A percentile compares a stretch with the other conserved stretches of the same genome.
Conservation (phyloP, 2,113 vertebrate genomes). For the Gopherus evgoodei region DNA sequence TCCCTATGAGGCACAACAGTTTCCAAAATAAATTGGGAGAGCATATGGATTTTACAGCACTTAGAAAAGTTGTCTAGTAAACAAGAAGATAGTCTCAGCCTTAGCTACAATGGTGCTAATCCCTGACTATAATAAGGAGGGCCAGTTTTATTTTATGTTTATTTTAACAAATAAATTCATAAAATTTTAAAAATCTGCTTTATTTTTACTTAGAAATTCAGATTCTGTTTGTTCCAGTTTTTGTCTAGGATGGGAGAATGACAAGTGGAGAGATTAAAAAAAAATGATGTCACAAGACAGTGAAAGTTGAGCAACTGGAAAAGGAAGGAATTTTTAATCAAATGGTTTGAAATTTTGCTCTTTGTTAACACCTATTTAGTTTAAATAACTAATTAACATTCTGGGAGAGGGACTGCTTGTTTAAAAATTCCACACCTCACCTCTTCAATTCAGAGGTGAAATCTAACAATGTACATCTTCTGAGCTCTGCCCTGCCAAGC, state of each 20-base stretch:
- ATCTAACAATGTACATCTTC: background rate
- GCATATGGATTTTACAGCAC: background rate
- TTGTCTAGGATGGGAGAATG: background rate
- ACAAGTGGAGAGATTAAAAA: background rate
- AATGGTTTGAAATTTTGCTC: background rate
- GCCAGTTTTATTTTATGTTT: background rate
- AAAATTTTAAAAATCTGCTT: background rate
- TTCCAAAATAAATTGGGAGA: background rate
- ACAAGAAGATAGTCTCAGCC: background rate
- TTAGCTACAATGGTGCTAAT: background rate
- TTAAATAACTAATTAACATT: background rate
- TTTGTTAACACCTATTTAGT: background rate
- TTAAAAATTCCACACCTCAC: background rate
- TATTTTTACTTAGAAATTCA: background rate
- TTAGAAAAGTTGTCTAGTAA: background rate
- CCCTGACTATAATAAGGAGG: background rate
- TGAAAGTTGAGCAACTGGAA: background rate
- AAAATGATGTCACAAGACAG: background rate
- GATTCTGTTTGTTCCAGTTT: background rate
- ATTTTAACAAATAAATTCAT: background rate
- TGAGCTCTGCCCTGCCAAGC: background rate
- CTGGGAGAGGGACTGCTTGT: background rate
- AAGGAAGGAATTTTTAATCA: background rate
- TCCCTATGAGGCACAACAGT: background rate
- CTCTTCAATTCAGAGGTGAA: background rate